A percentile compares a stretch with the other conserved stretches of the same genome.
Evolutionary conservation across 2,797 vertebrate genomes (phyloP).

Genomic region (Sebastolobus altivelis): DNA sequence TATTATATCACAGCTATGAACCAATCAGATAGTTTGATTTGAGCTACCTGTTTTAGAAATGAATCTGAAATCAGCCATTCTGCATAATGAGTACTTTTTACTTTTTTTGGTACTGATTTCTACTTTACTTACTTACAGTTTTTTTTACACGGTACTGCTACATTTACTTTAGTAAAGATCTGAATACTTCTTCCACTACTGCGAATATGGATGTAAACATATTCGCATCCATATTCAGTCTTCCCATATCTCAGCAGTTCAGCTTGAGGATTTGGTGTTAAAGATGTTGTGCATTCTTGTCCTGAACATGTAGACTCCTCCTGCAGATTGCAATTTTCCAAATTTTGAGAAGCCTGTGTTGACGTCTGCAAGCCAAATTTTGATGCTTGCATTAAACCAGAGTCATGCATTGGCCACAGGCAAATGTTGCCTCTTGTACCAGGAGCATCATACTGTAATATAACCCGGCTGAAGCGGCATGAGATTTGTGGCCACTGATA

Average conservation of each 20-base stretch:
- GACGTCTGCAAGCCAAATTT: background rate
- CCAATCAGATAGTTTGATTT: no score
- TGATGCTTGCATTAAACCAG: background rate
- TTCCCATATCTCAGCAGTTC: background rate
- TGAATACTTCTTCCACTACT: no score
- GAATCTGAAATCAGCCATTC: no score
- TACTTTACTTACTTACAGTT: background rate
- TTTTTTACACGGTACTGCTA: background rate
- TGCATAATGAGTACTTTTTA: no score
- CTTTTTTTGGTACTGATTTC: background rate
- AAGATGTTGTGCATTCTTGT: background rate
- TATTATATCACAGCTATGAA: no score
- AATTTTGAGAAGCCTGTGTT: background rate
- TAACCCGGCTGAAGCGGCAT: background rate
- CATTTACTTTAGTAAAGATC: background rate
- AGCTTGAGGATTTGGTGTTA: background rate
- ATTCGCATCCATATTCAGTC: no score
- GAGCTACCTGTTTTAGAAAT: no score
- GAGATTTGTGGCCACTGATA: conserved; percentile 3
- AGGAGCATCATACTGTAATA: background rate
- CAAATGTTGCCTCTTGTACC: background rate
- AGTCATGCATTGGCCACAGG: background rate
- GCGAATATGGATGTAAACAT: background rate
- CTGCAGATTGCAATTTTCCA: background rate
- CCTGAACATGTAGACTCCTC: background rate